Evolutionary conservation across 1,140 invertebrate species (phyloP).

Genomic region (Phenacoccus solenopsis): DNA sequence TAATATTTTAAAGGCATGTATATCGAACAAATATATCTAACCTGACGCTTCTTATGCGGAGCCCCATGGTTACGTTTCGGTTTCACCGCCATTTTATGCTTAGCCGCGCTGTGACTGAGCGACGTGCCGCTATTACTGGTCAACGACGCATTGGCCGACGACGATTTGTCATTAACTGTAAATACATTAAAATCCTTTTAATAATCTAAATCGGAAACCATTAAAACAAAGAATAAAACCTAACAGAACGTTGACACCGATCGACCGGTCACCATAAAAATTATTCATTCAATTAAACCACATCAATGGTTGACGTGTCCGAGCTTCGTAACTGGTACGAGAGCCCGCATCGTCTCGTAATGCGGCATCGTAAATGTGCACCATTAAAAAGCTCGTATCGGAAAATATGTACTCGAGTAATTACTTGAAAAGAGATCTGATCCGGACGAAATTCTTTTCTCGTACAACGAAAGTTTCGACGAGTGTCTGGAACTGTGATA

Average conservation of each 20-base stretch:
- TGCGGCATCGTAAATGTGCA: too few species aligned
- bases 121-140: conserved; percentile 34
- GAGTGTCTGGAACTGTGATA: conserved; percentile 37
- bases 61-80: conserved; percentile 59
- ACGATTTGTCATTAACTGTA: not conserved
- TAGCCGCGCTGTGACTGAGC: conserved; percentile 61
- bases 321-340: too few species aligned
- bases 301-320: too few species aligned
- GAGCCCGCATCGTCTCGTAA: too few species aligned
- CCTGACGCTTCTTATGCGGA: conserved; percentile 37
- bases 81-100: conserved; percentile 59
- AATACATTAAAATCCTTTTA: not conserved
- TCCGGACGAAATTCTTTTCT: conserved; percentile 29
- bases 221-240: not conserved
- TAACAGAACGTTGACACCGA: not conserved
- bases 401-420: too few species aligned
- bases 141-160: not conserved
- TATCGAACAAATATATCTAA: conserved; percentile 6
- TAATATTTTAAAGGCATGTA: not conserved
- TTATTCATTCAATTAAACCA: too few species aligned
- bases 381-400: too few species aligned
- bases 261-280: too few species aligned
- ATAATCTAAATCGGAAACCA: not conserved
- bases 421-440: too few species aligned
- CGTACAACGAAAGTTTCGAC: conserved; percentile 38